Evolutionary conservation across 2,797 vertebrate species (phyloP).

Genomic region (Trachurus trachurus): DNA sequence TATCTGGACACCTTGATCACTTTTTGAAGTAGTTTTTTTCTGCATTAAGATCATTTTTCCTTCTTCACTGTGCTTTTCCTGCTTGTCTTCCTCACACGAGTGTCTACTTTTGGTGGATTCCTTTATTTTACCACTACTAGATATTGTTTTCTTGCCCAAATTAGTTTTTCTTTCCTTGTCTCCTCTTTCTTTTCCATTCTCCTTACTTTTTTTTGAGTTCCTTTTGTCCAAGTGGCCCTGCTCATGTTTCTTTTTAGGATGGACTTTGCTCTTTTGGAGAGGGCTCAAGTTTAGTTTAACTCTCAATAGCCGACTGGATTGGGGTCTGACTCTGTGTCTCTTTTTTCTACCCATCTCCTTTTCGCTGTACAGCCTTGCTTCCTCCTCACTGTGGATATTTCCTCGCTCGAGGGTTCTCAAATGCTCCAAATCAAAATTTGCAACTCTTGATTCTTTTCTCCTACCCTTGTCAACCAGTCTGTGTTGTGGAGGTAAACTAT

Average conservation of each 20-base stretch:
- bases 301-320: conserved; percentile 74
- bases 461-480: conserved; percentile 54
- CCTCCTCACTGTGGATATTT: neutral
- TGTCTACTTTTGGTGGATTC: conserved; percentile 44
- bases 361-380: conserved; percentile 8
- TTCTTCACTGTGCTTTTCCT: neutral
- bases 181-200: conserved; percentile 28
- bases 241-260: conserved; percentile 79
- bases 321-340: conserved; percentile 68
- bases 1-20: neutral
- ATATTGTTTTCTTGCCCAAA: conserved; percentile 36
- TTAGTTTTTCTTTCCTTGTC: conserved; percentile 25
- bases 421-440: conserved; percentile 83
- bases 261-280: conserved; percentile 85
- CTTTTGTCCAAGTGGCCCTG: conserved; percentile 37
- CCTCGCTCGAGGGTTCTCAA: conserved; percentile 30
- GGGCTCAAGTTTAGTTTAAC: conserved; percentile 89
- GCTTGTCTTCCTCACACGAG: conserved; percentile 1
- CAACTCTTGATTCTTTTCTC: conserved; percentile 75
- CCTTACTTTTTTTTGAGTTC: conserved; percentile 54
- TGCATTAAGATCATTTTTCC: conserved; percentile 8
- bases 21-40: conserved; percentile 30
- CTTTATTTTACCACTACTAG: conserved; percentile 26
- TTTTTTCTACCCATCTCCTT: conserved; percentile 52
- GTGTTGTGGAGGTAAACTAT: conserved; percentile 30